Conservation (phyloP, 1,140 invertebrate genomes). For the Lethrus apterus region DNA sequence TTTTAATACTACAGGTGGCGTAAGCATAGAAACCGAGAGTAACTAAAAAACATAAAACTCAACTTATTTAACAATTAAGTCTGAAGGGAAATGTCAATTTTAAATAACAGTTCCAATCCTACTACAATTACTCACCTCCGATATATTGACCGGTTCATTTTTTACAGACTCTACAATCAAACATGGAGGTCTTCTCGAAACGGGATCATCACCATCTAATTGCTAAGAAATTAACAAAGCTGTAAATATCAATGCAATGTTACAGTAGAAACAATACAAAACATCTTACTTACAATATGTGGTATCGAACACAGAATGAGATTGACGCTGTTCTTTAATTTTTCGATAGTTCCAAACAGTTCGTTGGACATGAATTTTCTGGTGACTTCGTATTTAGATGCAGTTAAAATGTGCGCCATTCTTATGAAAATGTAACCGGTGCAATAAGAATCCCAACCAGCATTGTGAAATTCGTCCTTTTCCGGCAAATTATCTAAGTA, state of each 20-base stretch:
- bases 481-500: slow-evolving; percentile 31
- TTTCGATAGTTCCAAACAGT: slow-evolving; percentile 44
- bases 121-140: slow-evolving; percentile 31
- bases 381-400: slow-evolving; percentile 33
- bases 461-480: slow-evolving; percentile 53
- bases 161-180: slow-evolving; percentile 42
- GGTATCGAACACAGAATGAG: slow-evolving; percentile 49
- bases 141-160: slow-evolving; percentile 32
- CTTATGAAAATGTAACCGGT: slow-evolving; percentile 58
- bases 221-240: slow-evolving; percentile 39
- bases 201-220: slow-evolving; percentile 47
- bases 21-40: no score
- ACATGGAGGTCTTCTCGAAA: slow-evolving; percentile 44
- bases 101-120: neutral
- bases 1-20: no score
- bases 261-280: neutral
- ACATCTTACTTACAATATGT: slow-evolving; percentile 46
- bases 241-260: slow-evolving; percentile 5
- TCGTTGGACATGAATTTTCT: slow-evolving; percentile 46
- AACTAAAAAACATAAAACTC: no score
- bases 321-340: slow-evolving; percentile 53
- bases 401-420: slow-evolving; percentile 45
- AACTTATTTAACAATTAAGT: neutral
- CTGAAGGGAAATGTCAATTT: neutral
- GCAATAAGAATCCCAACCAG: slow-evolving; percentile 69